Evolutionary conservation across 2,797 vertebrate species (phyloP).

Genomic region (Scyliorhinus canicula): DNA sequence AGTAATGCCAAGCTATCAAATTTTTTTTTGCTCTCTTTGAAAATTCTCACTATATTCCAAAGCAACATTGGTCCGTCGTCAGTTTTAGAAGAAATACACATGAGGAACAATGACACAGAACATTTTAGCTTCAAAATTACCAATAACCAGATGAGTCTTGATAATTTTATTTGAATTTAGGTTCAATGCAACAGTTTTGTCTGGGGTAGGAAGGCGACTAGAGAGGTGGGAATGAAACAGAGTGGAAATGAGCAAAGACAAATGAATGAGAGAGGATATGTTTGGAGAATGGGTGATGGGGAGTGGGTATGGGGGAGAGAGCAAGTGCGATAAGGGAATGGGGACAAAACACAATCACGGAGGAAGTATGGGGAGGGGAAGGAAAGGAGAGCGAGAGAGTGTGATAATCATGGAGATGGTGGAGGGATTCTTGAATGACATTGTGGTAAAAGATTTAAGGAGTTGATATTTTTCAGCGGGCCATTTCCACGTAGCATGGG

Average conservation of each 20-base stretch:
- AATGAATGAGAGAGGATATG: background rate
- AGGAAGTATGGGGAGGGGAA: background rate
- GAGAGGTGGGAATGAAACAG: background rate
- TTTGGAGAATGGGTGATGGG: background rate
- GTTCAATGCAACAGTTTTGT: background rate
- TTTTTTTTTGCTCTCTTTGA: background rate
- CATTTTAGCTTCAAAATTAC: background rate
- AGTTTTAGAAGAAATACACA: background rate
- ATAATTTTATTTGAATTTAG: background rate
- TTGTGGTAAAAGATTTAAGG: background rate
- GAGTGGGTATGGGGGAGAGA: background rate
- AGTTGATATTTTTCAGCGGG: background rate
- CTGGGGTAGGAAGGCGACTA: background rate
- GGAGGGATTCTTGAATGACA: background rate
- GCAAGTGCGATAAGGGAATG: background rate
- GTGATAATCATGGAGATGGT: background rate
- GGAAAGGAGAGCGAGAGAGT: background rate
- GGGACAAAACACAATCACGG: background rate
- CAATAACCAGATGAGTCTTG: background rate
- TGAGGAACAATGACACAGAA: background rate
- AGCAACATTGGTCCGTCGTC: background rate
- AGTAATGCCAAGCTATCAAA: background rate
- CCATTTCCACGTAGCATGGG: background rate
- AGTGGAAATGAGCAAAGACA: no score
- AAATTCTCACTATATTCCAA: background rate